These are phyloP conservation scores for Agriopis marginaria DNA, from an alignment of 2,888 invertebrate genomes.

Conservation along the genomic window DNA sequence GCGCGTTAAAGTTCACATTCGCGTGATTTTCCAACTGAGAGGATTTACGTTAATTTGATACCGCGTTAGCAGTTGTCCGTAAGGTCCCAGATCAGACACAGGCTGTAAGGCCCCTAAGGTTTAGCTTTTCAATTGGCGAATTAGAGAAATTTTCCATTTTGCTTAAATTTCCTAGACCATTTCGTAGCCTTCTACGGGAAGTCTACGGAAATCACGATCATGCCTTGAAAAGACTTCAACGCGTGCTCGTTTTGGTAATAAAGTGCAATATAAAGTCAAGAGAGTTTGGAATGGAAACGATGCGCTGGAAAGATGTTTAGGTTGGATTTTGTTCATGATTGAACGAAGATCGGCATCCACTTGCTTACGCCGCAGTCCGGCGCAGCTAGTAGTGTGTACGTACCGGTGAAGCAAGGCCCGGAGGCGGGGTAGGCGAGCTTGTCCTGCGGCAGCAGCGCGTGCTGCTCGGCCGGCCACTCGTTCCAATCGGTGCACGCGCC, in stretches of 20 bases:
- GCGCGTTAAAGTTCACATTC: no score
- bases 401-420: constrained; percentile 89
- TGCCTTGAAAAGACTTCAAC: constrained; percentile 33
- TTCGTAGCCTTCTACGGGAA: constrained; percentile 3
- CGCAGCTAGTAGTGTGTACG: constrained; percentile 40
- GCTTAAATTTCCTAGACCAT: not conserved
- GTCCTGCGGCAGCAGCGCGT: constrained; percentile 82
- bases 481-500: constrained; percentile 81
- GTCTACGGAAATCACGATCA: not conserved
- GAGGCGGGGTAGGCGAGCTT: constrained; percentile 82
- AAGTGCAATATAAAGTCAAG: not conserved
- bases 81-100: no score
- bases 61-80: no score
- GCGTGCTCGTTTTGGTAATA: constrained; percentile 14
- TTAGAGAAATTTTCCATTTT: not conserved
- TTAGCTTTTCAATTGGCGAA: not conserved
- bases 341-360: no score
- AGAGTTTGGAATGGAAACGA: not conserved
- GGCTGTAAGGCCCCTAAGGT: no score
- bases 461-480: constrained; percentile 82
- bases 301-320: not conserved
- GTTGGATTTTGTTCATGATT: no score
- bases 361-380: no score
- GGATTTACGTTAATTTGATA: no score
- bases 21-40: no score